Conservation (phyloP, 2,888 invertebrate genomes). For the Amorpha juglandis region DNA sequence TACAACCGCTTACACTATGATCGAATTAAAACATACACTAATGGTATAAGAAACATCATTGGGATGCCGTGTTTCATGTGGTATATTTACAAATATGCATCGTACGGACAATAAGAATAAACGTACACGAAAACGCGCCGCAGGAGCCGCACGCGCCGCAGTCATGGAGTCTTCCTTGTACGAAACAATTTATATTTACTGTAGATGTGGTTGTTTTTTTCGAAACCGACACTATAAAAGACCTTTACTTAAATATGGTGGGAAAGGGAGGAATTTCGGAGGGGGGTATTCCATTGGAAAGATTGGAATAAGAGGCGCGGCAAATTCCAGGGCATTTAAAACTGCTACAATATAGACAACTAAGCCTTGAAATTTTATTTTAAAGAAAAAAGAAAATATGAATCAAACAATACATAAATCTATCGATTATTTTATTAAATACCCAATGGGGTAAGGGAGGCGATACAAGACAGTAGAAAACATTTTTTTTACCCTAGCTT, state of each 20-base stretch:
- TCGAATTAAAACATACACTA: slow-evolving; percentile 37
- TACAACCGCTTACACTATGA: slow-evolving; percentile 54
- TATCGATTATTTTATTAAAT: background rate
- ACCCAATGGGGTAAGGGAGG: too few relatives aligned
- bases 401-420: background rate
- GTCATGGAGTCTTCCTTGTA: too few relatives aligned
- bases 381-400: background rate
- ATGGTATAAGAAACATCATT: slow-evolving; percentile 13
- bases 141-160: too few relatives aligned
- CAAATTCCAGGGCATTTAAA: slow-evolving; percentile 41
- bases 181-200: too few relatives aligned
- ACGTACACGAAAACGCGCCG: too few relatives aligned
- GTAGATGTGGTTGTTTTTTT: too few relatives aligned
- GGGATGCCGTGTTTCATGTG: slow-evolving; percentile 3
- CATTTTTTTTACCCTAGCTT: too few relatives aligned
- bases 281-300: slow-evolving; percentile 66
- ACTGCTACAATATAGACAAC: too few relatives aligned
- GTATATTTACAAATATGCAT: slow-evolving; percentile 50
- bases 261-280: slow-evolving; percentile 68
- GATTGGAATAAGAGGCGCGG: slow-evolving; percentile 55
- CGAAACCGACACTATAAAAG: slow-evolving; percentile 49
- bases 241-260: slow-evolving; percentile 67
- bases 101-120: background rate
- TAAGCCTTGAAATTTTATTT: background rate
- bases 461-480: too few relatives aligned